phyloP scores from a whole-genome alignment of 2,797 vertebrate genomes.

The Pristis pectinata region DNA sequence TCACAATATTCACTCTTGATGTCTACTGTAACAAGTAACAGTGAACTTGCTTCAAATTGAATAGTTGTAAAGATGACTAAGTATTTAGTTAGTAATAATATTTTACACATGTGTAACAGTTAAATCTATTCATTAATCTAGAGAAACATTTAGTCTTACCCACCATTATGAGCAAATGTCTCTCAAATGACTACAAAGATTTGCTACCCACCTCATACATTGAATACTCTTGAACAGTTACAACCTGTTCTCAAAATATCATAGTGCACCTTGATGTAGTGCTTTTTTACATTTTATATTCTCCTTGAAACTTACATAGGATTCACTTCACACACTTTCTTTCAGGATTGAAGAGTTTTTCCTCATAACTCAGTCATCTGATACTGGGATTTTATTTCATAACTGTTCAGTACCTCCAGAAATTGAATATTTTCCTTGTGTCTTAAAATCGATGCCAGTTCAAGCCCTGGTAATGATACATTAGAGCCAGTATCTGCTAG shows the following conservation, averaged over 20 bases:
- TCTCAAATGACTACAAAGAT: background rate
- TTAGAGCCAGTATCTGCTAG: conserved; percentile 30
- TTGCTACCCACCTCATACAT: background rate
- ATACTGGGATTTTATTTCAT: background rate
- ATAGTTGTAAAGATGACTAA: background rate
- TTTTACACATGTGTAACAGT: background rate
- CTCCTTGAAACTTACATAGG: background rate
- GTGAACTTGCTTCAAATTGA: conserved; percentile 7
- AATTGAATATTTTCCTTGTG: background rate
- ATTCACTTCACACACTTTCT: background rate
- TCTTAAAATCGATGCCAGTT: background rate
- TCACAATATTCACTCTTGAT: background rate
- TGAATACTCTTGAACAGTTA: background rate
- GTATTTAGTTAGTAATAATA: background rate
- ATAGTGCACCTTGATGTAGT: background rate
- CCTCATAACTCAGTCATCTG: conserved; percentile 3
- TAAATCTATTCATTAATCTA: background rate
- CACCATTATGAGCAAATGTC: background rate
- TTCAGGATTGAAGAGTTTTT: conserved; percentile 20
- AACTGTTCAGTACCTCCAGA: background rate
- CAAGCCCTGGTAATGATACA: conserved; percentile 20
- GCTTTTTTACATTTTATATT: background rate
- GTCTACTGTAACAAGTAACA: background rate
- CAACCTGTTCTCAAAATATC: background rate
- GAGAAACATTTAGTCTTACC: background rate